A percentile compares a stretch with the other conserved stretches of the same genome.
phyloP scores from a whole-genome alignment of 2,888 invertebrate species.

The Ophion costatus region DNA sequence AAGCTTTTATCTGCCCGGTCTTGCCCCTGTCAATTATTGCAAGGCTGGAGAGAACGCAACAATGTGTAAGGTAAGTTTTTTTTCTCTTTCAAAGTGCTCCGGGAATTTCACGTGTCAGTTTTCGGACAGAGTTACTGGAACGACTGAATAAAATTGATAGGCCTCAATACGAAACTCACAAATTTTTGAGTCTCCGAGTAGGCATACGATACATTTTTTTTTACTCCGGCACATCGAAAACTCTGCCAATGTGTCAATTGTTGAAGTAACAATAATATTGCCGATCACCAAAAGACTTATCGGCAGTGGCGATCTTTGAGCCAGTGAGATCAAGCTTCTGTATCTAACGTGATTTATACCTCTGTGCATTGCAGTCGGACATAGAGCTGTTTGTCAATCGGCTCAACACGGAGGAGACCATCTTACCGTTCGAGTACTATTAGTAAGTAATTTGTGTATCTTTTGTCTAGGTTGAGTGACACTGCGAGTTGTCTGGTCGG shows the following conservation, averaged over 20 bases:
- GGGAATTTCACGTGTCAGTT: background rate
- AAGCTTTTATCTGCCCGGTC: slow-evolving; percentile 96
- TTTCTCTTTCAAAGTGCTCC: no score
- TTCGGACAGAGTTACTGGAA: background rate
- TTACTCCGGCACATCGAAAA: no score
- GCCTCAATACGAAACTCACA: no score
- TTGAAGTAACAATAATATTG: no score
- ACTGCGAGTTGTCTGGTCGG: no score
- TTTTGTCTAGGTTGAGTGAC: background rate
- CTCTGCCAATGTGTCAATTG: no score
- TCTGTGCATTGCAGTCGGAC: slow-evolving; percentile 89
- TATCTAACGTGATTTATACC: background rate
- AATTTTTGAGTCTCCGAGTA: no score
- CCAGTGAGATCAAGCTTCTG: no score
- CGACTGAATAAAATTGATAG: background rate
- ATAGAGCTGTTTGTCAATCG: slow-evolving; percentile 97
- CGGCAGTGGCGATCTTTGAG: background rate
- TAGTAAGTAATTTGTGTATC: slow-evolving; percentile 86
- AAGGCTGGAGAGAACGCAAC: slow-evolving; percentile 87
- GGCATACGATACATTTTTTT: no score
- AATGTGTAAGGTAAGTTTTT: slow-evolving; percentile 90
- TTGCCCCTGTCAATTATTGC: slow-evolving; percentile 99
- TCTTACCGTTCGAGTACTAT: slow-evolving; percentile 99
- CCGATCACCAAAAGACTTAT: background rate
- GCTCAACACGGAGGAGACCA: slow-evolving; percentile 98